phyloP scores from a whole-genome alignment of 2,888 invertebrate genomes.

The Rapana venosa region DNA sequence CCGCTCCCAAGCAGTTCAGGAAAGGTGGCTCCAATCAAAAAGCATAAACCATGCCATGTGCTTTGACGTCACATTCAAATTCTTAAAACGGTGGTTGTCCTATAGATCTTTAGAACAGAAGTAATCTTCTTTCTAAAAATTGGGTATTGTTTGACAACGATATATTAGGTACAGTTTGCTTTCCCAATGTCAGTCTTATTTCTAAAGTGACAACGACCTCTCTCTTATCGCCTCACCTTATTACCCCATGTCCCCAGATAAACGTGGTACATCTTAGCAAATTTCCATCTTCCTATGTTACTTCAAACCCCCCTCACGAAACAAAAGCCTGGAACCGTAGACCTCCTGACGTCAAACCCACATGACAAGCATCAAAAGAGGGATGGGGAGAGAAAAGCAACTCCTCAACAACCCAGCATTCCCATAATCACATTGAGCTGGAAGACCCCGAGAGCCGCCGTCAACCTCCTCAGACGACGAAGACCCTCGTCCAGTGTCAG shows the following conservation, averaged over 20 bases:
- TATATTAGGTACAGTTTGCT: too few relatives aligned
- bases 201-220: too few relatives aligned
- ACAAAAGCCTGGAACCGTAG: neutral
- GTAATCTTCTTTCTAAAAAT: too few relatives aligned
- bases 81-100: too few relatives aligned
- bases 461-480: neutral
- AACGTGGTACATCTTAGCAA: too few relatives aligned
- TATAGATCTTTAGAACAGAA: too few relatives aligned
- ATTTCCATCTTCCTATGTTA: neutral
- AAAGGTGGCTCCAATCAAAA: neutral
- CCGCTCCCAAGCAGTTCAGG: neutral
- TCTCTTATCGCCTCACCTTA: too few relatives aligned
- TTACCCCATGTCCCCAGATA: too few relatives aligned
- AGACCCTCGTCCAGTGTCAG: neutral
- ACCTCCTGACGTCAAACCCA: neutral
- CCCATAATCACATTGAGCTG: neutral
- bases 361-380: neutral
- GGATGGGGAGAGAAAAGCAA: neutral
- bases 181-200: too few relatives aligned
- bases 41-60: neutral
- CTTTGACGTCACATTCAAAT: neutral
- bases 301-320: neutral
- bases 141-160: too few relatives aligned
- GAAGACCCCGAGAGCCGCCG: neutral
- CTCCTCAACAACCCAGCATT: neutral